Conservation (phyloP, 2,113 vertebrate species). For the Xiphorhynchus elegans region DNA sequence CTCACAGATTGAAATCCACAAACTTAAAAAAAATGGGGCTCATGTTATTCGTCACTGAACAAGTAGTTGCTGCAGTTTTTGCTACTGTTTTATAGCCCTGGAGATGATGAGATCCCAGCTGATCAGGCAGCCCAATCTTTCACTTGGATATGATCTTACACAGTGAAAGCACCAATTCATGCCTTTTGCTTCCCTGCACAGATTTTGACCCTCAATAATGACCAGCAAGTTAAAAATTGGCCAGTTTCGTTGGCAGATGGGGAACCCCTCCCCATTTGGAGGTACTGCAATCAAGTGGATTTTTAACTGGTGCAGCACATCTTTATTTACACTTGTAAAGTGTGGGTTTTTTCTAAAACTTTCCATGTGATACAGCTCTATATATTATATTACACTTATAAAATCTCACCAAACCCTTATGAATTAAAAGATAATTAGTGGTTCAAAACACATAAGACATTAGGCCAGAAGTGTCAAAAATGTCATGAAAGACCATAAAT, state of each 20-base stretch:
- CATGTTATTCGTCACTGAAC: neutral
- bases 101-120: neutral
- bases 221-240: neutral
- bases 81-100: neutral
- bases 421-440: slow-evolving; percentile 92
- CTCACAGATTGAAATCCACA: neutral
- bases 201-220: neutral
- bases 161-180: neutral
- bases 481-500: slow-evolving; percentile 90
- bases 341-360: slow-evolving; percentile 53
- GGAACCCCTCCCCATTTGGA: neutral
- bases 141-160: neutral
- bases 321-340: slow-evolving; percentile 74
- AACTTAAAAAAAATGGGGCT: neutral
- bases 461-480: slow-evolving; percentile 86
- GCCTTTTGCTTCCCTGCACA: neutral
- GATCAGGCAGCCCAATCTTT: neutral
- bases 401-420: slow-evolving; percentile 82
- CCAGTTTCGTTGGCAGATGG: neutral
- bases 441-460: slow-evolving; percentile 84
- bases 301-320: slow-evolving; percentile 61
- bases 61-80: neutral
- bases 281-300: neutral
- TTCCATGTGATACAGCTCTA: slow-evolving; percentile 74
- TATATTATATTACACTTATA: slow-evolving; percentile 80